Base-by-base conservation (phyloP, 1,140 invertebrate genomes). In the Mylabris phalerata region DNA sequence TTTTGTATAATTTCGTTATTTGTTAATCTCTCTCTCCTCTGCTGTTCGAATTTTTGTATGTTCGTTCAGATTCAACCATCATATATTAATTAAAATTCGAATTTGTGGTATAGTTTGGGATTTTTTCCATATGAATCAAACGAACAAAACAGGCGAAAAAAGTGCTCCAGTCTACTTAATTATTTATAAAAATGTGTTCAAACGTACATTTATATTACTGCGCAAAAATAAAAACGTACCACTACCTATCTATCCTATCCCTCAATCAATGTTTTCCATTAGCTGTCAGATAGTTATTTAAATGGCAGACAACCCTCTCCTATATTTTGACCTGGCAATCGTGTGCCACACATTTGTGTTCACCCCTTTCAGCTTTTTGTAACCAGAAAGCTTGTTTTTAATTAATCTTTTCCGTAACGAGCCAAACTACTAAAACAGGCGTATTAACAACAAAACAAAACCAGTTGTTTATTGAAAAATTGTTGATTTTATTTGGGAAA, bases 251-350 rank as follows among this genome's bases (percentile, higher is more conserved):
- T 19, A 19, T 19, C 56, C 38, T 39, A 57, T 27, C 46, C 48
- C 48, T 49, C 49, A 59, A 59, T 59, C 57, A 59, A 59, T 59
- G 57, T 50, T 59, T 59, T 59, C 57, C 57, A 59, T 59, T 59
- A 59, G 48, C 43, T 59, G 46, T 49, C 42, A 52, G 49, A 52
- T 59, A 52, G 56, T 55, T 19, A 32, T 32, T 56, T 47, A 56
- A 56, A 56, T 48, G 44, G 45, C 54, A 56, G 46, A 32, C 32
- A 32, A 32, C 51, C 51, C 32, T 32, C 43, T 48, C 45, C 47
- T 56, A 25, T 27, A 44, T 52, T 52, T 26, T 6, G 41, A 25
- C n/a, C 54, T 56, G 44, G 7, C 47, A 56, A 52, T 43, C 50
- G 41, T 4, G 32, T 40, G 50, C 50, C 50, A 19, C 32, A 52